Conservation (phyloP, 35 echinoderm and acorn worm genomes). For the Lytechinus pictus region DNA sequence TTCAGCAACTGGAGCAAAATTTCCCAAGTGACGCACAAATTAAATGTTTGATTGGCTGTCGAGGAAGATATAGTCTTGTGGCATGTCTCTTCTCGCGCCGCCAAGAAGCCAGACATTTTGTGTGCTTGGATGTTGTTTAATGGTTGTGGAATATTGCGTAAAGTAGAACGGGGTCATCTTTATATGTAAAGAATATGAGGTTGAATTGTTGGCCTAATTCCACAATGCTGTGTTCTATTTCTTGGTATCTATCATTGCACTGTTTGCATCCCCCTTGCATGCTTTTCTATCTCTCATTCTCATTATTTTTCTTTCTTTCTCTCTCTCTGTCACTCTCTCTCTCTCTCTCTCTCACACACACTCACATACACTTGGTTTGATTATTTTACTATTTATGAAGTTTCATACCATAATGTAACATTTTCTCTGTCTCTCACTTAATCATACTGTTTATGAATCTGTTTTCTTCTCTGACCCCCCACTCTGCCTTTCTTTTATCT, state of each 20-base stretch:
- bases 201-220: not conserved
- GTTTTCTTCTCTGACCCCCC: not conserved
- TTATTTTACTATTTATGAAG: no score
- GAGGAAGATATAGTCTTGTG: not conserved
- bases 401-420: not conserved
- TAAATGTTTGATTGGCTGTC: slow-evolving; percentile 5
- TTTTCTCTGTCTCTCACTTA: not conserved
- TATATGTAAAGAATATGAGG: not conserved
- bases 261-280: not conserved
- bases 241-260: not conserved
- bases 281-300: not conserved
- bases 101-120: not conserved
- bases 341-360: not conserved
- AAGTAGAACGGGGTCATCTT: not conserved
- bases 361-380: not conserved
- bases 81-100: not conserved
- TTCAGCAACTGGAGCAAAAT: not conserved
- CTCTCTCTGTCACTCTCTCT: not conserved
- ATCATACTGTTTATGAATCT: not conserved
- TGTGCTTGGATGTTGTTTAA: not conserved
- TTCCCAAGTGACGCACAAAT: slow-evolving; percentile 9
- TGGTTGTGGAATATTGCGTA: not conserved
- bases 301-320: not conserved
- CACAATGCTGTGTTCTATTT: not conserved
- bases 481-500: not conserved